A percentile compares a stretch with the other conserved stretches of the same genome.
These are phyloP conservation scores for Drosophila vallismaia DNA, from an alignment of 2,888 invertebrate genomes.

Conservation along the genomic window DNA sequence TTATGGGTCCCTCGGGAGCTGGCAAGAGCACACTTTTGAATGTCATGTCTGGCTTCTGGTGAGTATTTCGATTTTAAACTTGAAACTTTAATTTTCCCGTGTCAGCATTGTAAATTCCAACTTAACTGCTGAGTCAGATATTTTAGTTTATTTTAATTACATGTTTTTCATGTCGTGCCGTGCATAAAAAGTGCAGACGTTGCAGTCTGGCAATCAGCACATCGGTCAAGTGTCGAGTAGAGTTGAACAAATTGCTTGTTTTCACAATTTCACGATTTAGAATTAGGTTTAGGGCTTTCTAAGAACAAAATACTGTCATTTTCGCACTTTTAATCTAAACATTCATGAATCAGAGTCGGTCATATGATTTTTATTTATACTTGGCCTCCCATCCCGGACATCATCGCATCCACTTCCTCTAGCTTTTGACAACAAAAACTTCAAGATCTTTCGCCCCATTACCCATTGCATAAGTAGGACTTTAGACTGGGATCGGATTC, in stretches of 20 bases:
- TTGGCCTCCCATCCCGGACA: slow-evolving; percentile 26
- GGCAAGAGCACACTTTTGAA: slow-evolving; percentile 95
- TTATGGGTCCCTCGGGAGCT: slow-evolving; percentile 89
- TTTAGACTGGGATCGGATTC: slow-evolving; percentile 10
- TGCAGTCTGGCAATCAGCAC: slow-evolving; percentile 42
- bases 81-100: slow-evolving; percentile 3
- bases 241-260: slow-evolving; percentile 10
- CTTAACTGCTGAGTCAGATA: slow-evolving; percentile 9
- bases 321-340: neutral
- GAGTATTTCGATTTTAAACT: slow-evolving; percentile 83
- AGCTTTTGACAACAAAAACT: neutral
- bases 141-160: slow-evolving; percentile 32
- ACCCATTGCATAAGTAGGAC: slow-evolving; percentile 24
- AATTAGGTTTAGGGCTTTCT: slow-evolving; percentile 11
- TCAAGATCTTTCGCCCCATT: slow-evolving; percentile 14
- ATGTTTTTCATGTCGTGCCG: slow-evolving; percentile 17
- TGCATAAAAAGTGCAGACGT: slow-evolving; percentile 26
- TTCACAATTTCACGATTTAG: slow-evolving; percentile 5
- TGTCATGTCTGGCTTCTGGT: slow-evolving; percentile 95
- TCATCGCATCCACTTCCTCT: slow-evolving; percentile 24
- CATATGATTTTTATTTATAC: slow-evolving; percentile 2
- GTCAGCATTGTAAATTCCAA: neutral
- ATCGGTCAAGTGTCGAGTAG: slow-evolving; percentile 23
- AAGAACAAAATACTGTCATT: neutral
- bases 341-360: slow-evolving; percentile 21